Evolutionary conservation across 1,140 invertebrate genomes (phyloP).

Genomic region (Orchesella cincta): DNA sequence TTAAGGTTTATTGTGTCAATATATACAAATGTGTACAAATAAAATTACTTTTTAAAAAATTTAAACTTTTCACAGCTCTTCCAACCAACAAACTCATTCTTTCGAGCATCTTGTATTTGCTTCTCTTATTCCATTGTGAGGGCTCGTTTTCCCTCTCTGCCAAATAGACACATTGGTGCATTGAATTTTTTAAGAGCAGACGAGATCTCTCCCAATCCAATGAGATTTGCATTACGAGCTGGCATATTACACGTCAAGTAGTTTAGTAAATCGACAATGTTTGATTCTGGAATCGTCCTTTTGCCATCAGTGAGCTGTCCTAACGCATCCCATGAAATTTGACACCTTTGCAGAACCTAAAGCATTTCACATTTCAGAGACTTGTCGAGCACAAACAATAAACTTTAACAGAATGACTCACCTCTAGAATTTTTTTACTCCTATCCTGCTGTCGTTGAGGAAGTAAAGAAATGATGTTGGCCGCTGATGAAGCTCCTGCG

Average conservation of each 20-base stretch:
- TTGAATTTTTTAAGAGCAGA: background rate
- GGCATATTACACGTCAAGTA: background rate
- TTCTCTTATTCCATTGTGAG: background rate
- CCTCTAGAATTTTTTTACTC: background rate
- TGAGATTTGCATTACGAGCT: background rate
- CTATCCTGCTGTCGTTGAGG: background rate
- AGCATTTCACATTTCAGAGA: too few species aligned
- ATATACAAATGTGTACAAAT: background rate
- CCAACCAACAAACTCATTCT: too few species aligned
- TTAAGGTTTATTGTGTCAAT: background rate
- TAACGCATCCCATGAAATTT: too few species aligned
- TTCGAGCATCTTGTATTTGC: background rate
- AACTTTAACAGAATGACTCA: background rate
- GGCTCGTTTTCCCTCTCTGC: background rate
- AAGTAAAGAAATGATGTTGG: too few species aligned
- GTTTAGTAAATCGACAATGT: background rate
- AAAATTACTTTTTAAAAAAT: background rate
- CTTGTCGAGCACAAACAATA: too few species aligned
- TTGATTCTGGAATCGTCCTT: background rate
- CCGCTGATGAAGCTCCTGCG: too few species aligned
- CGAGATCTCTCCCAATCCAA: background rate
- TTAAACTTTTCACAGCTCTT: background rate
- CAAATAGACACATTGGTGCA: background rate
- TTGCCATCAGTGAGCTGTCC: too few species aligned
- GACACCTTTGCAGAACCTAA: too few species aligned